These are phyloP conservation scores for Agelaius tricolor DNA, from an alignment of 2,113 vertebrate genomes.

Conservation along the genomic window DNA sequence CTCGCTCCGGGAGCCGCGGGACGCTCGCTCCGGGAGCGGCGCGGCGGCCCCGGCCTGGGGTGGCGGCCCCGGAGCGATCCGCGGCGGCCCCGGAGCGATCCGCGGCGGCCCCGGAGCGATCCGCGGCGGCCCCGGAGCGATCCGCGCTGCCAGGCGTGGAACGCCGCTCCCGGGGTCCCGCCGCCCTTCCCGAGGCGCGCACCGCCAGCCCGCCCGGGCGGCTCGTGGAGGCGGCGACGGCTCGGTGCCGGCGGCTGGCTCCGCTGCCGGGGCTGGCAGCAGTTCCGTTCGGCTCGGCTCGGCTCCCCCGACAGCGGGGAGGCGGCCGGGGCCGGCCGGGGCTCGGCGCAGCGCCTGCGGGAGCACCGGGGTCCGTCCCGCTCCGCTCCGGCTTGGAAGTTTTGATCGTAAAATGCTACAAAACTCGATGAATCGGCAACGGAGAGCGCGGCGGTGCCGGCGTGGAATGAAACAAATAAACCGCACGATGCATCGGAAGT, in stretches of 20 bases:
- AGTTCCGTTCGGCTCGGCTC: rapidly evolving
- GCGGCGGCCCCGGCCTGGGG: too few species aligned
- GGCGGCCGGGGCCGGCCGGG: background rate
- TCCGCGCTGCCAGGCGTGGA: too few species aligned
- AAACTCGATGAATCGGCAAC: background rate
- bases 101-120: too few species aligned
- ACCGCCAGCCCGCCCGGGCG: background rate
- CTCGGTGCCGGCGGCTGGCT: background rate
- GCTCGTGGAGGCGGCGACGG: background rate
- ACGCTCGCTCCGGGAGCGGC: too few species aligned
- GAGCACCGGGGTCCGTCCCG: background rate
- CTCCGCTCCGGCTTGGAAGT: background rate
- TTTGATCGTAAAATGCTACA: background rate
- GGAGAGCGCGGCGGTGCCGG: background rate
- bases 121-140: too few species aligned
- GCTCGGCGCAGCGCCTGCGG: background rate
- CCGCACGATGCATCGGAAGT: background rate
- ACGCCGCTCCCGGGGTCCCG: background rate
- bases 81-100: too few species aligned
- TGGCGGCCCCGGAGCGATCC: too few species aligned
- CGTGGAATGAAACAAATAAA: background rate
- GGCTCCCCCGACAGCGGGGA: background rate
- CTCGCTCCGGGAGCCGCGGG: too few species aligned
- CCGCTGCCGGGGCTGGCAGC: background rate
- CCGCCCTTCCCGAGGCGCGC: too few species aligned